Conservation (phyloP, 1,140 invertebrate species). For the Notospermus geniculatus region DNA sequence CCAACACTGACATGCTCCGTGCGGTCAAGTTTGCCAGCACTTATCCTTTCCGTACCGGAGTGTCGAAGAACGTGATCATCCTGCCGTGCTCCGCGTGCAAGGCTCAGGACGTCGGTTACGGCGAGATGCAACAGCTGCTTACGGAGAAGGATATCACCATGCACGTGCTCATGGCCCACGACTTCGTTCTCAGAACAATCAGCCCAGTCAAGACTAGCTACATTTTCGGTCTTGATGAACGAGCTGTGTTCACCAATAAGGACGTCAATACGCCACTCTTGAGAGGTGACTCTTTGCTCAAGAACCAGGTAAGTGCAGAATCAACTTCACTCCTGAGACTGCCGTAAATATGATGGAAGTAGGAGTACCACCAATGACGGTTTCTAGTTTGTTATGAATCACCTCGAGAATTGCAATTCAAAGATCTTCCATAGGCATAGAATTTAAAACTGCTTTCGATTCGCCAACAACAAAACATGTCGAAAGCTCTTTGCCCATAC, state of each 20-base stretch:
- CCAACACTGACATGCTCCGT: slow-evolving; percentile 57
- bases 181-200: slow-evolving; percentile 30
- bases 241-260: slow-evolving; percentile 73
- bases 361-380: too few relatives aligned
- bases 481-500: too few relatives aligned
- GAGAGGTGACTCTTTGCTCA: slow-evolving; percentile 67
- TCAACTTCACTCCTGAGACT: too few relatives aligned
- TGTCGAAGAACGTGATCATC: slow-evolving; percentile 78
- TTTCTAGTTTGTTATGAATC: too few relatives aligned
- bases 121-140: slow-evolving; percentile 72
- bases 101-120: slow-evolving; percentile 72
- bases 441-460: too few relatives aligned
- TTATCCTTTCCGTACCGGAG: slow-evolving; percentile 78
- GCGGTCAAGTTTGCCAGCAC: slow-evolving; percentile 73
- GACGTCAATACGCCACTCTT: slow-evolving; percentile 63
- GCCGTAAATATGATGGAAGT: too few relatives aligned
- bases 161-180: slow-evolving; percentile 71
- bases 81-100: slow-evolving; percentile 73
- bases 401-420: too few relatives aligned
- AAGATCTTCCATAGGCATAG: too few relatives aligned
- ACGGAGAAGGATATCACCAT: slow-evolving; percentile 74
- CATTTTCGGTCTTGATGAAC: slow-evolving; percentile 67
- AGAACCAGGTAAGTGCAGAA: slow-evolving; percentile 38
- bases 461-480: too few relatives aligned
- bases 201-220: slow-evolving; percentile 13